Conservation (phyloP, 1,140 invertebrate genomes). For the Sycobia sp. region DNA sequence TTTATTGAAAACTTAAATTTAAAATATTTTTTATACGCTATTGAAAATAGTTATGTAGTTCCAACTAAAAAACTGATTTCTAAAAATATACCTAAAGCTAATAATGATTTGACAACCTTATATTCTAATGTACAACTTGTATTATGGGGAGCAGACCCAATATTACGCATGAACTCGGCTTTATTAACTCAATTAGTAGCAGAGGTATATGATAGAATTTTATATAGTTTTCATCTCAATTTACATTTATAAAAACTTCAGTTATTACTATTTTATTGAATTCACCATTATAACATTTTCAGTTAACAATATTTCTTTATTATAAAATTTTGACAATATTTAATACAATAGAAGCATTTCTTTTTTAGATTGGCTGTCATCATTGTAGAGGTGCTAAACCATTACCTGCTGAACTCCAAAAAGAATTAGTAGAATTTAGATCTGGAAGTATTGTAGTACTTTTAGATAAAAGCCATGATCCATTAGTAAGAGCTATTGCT, state of each 20-base stretch:
- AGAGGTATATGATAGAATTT: constrained; percentile 39
- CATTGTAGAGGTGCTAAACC: constrained; percentile 54
- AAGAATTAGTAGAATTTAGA: constrained; percentile 49
- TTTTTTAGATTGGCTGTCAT: constrained; percentile 54
- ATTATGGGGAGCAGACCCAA: constrained; percentile 51
- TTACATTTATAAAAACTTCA: no score
- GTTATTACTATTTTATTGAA: no score
- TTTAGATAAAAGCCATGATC: constrained; percentile 47
- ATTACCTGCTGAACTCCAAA: constrained; percentile 47
- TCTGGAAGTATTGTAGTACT: constrained; percentile 47
- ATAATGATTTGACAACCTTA: constrained; percentile 43
- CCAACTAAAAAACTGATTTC: constrained; percentile 43
- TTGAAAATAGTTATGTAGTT: constrained; percentile 46
- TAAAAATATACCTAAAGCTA: constrained; percentile 41
- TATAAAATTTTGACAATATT: no score
- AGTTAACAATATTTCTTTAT: no score
- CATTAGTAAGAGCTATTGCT: constrained; percentile 46
- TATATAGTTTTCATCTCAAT: background rate
- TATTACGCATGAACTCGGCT: constrained; percentile 52
- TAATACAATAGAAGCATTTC: background rate
- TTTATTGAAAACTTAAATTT: constrained; percentile 44
- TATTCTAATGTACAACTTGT: constrained; percentile 53
- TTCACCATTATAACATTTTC: no score
- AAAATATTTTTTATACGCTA: constrained; percentile 42
- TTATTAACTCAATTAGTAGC: constrained; percentile 48